Conservation (phyloP, 2,113 vertebrate genomes). For the Erpornis zantholeuca region DNA sequence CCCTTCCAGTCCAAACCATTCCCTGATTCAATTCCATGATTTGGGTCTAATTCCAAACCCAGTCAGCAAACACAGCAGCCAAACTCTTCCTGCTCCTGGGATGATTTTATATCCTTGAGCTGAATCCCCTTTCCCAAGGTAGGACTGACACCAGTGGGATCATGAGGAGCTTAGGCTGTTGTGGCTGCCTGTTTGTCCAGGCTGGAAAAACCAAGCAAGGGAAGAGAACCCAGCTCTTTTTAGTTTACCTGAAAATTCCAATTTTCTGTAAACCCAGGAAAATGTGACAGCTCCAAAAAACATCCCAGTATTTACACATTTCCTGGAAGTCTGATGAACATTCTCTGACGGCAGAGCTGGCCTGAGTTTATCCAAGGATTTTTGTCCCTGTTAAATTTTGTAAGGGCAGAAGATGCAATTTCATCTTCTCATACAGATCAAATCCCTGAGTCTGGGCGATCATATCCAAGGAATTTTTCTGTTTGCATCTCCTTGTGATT, state of each 20-base stretch:
- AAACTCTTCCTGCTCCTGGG: not conserved
- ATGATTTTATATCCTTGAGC: not conserved
- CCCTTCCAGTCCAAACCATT: not conserved
- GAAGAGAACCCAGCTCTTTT: not conserved
- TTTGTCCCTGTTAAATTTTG: not conserved
- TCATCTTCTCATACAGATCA: not conserved
- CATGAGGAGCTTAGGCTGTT: not conserved
- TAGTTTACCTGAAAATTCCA: not conserved
- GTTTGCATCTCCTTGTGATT: not conserved
- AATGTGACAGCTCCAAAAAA: not conserved
- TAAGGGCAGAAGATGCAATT: not conserved
- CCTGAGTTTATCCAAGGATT: not conserved
- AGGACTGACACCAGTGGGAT: not conserved
- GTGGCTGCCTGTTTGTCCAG: not conserved
- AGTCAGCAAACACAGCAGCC: not conserved
- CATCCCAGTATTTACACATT: not conserved
- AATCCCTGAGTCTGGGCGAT: no score
- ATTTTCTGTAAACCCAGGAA: not conserved
- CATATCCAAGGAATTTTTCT: not conserved
- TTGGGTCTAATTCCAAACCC: not conserved
- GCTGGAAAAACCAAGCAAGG: not conserved
- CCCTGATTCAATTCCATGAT: not conserved
- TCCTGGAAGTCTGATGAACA: not conserved
- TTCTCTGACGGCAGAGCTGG: not conserved
- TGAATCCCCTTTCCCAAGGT: not conserved